Conservation (phyloP, 2,797 vertebrate genomes). For the Odontamblyopus lacepedii region DNA sequence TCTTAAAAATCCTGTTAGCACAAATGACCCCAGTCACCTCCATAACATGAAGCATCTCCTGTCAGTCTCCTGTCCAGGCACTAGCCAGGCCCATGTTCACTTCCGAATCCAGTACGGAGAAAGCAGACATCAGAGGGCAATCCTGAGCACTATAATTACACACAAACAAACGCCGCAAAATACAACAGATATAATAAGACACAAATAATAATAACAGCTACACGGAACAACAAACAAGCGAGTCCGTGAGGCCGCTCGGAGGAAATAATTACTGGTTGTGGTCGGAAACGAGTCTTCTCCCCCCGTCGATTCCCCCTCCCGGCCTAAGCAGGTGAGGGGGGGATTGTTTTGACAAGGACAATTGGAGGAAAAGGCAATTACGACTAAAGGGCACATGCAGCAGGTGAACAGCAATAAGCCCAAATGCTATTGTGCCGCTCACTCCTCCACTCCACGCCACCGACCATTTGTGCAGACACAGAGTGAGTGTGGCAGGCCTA, state of each 20-base stretch:
- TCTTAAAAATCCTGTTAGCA: too few relatives aligned
- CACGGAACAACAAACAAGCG: slow-evolving; percentile 54
- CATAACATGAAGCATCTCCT: too few relatives aligned
- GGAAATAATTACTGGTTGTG: slow-evolving; percentile 57
- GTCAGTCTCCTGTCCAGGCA: too few relatives aligned
- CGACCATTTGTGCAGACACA: slow-evolving; percentile 11
- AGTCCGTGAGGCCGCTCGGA: slow-evolving; percentile 52
- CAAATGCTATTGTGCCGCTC: background rate
- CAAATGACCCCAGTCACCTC: too few relatives aligned
- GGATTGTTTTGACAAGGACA: slow-evolving; percentile 51
- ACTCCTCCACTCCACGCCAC: background rate
- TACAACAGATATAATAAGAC: slow-evolving; percentile 20
- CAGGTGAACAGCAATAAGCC: slow-evolving; percentile 37
- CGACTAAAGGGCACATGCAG: slow-evolving; percentile 30
- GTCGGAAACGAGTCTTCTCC: slow-evolving; percentile 60
- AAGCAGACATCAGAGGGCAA: slow-evolving; percentile 15
- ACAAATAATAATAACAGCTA: slow-evolving; percentile 46
- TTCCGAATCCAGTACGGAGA: slow-evolving; percentile 23
- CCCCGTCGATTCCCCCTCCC: slow-evolving; percentile 48
- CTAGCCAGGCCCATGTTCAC: background rate
- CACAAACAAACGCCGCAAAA: slow-evolving; percentile 50
- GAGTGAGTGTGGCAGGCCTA: slow-evolving; percentile 26
- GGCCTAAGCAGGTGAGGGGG: slow-evolving; percentile 41
- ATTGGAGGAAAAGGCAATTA: slow-evolving; percentile 60
- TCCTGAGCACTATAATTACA: slow-evolving; percentile 57